Conservation (phyloP, 2,113 vertebrate species). For the Hiodon tergisus region DNA sequence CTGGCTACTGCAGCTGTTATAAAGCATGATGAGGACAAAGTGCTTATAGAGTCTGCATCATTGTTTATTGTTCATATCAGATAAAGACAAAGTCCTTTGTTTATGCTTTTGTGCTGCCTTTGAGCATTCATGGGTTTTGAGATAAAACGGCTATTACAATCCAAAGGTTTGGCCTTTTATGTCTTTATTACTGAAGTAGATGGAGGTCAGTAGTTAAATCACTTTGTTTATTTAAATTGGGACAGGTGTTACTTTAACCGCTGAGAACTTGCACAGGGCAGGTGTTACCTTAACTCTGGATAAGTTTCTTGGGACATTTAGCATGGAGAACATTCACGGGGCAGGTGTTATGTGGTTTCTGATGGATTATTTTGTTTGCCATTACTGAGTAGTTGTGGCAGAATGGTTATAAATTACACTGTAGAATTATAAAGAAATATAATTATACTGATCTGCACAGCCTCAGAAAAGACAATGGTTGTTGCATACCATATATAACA, state of each 20-base stretch:
- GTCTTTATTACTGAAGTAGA: not conserved
- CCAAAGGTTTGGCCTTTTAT: not conserved
- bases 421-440: not conserved
- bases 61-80: too few species aligned
- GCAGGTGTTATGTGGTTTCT: not conserved
- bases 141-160: not conserved
- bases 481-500: too few species aligned
- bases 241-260: not conserved
- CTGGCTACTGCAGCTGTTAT: too few species aligned
- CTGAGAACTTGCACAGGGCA: not conserved
- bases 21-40: too few species aligned
- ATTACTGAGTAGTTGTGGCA: not conserved
- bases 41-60: too few species aligned
- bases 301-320: too few species aligned
- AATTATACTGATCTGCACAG: conserved; percentile 1
- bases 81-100: not conserved
- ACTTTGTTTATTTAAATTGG: not conserved
- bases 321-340: not conserved
- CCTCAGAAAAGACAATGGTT: not conserved
- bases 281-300: too few species aligned
- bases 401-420: not conserved
- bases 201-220: too few species aligned
- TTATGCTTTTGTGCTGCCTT: not conserved
- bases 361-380: not conserved
- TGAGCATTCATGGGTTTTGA: not conserved